Evolutionary conservation across 64 coral and sea anemone genomes (phyloP).

Genomic region (Catalaphyllia jardinei): DNA sequence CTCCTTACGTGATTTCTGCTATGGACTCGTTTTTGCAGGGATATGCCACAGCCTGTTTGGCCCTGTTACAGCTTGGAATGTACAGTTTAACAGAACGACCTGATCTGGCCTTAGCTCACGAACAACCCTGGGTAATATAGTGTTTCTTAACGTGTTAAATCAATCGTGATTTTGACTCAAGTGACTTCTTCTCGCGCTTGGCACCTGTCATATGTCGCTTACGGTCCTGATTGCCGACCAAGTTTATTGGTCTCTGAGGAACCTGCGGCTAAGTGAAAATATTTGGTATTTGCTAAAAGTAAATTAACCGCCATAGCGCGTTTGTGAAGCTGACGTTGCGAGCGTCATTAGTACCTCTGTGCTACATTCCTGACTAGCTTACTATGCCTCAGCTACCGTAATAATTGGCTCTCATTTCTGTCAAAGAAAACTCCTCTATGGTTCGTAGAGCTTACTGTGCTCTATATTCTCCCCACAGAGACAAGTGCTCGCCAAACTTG

Average conservation of each 20-base stretch:
- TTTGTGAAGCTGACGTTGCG: too few species aligned
- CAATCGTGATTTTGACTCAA: too few species aligned
- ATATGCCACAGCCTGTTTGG: constrained; percentile 62
- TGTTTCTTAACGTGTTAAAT: background rate
- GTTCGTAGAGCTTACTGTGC: background rate
- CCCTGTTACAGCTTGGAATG: constrained; percentile 73
- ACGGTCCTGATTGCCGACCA: too few species aligned
- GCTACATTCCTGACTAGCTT: too few species aligned
- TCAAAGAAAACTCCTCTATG: too few species aligned
- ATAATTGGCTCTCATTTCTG: too few species aligned
- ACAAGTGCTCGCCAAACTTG: constrained; percentile 44
- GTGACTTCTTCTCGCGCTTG: background rate
- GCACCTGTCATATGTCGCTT: background rate
- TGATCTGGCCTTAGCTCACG: constrained; percentile 66
- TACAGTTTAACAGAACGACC: constrained; percentile 59
- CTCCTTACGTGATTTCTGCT: background rate
- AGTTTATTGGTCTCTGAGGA: too few species aligned
- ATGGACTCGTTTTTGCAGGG: constrained; percentile 33
- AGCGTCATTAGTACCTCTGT: too few species aligned
- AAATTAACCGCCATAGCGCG: too few species aligned
- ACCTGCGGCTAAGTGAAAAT: too few species aligned
- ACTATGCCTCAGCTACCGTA: too few species aligned
- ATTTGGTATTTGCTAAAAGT: too few species aligned
- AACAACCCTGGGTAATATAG: constrained; percentile 72
- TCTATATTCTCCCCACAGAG: constrained; percentile 10